Conservation (phyloP, 2,113 vertebrate species). For the Pseudorasbora parva region DNA sequence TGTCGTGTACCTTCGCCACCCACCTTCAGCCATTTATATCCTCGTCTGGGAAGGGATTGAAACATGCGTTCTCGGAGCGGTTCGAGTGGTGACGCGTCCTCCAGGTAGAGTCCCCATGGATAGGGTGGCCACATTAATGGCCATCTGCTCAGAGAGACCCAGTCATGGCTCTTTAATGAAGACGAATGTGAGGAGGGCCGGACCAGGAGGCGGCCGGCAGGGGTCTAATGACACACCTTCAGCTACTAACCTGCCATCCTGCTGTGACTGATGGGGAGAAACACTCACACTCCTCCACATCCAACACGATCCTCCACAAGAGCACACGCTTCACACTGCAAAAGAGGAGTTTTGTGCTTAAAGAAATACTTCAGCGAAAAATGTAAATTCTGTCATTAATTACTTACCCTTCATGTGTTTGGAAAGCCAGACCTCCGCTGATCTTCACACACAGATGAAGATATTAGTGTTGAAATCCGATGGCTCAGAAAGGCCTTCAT, state of each 20-base stretch:
- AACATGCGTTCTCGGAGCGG: neutral
- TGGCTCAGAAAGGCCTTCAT: too few species aligned
- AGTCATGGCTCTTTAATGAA: slow-evolving; percentile 76
- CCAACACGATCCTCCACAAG: neutral
- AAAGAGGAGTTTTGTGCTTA: too few species aligned
- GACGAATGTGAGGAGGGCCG: slow-evolving; percentile 70
- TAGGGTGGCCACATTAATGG: slow-evolving; percentile 71
- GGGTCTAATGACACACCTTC: slow-evolving; percentile 74
- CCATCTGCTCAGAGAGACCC: slow-evolving; percentile 77
- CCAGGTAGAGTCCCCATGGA: slow-evolving; percentile 69
- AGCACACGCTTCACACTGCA: neutral
- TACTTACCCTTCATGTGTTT: too few species aligned
- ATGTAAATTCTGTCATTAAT: too few species aligned
- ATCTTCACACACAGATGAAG: too few species aligned
- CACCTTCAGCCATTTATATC: neutral
- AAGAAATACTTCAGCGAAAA: too few species aligned
- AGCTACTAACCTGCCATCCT: slow-evolving; percentile 53
- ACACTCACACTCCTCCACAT: neutral
- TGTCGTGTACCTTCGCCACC: neutral
- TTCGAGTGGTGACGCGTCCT: slow-evolving; percentile 64
- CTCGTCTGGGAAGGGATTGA: slow-evolving; percentile 12
- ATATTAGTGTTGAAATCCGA: too few species aligned
- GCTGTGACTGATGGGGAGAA: slow-evolving; percentile 51
- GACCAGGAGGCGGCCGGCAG: slow-evolving; percentile 71
- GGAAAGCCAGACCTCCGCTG: too few species aligned